These are phyloP conservation scores for Astropecten irregularis DNA, from an alignment of 53 echinoderm and acorn worm genomes.

Conservation along the genomic window DNA sequence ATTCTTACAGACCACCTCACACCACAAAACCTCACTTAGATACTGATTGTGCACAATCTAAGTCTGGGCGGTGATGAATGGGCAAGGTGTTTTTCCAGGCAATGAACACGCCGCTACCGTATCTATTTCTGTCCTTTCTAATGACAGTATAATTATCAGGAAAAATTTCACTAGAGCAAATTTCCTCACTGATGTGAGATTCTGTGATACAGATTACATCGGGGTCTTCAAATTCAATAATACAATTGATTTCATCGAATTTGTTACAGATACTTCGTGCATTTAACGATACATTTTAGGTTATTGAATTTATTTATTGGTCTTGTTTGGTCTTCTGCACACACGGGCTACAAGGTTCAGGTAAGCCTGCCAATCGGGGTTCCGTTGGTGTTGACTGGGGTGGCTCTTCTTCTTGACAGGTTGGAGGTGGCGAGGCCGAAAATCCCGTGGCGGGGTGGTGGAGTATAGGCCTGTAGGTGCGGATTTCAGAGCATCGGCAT, in stretches of 20 bases:
- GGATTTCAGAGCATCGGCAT: too few species aligned
- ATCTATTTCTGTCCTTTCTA: background rate
- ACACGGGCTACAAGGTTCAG: too few species aligned
- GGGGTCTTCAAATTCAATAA: background rate
- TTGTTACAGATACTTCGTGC: background rate
- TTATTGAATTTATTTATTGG: background rate
- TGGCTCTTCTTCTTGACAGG: too few species aligned
- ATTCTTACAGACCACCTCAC: background rate
- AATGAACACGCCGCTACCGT: background rate
- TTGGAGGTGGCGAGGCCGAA: too few species aligned
- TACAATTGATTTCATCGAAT: background rate
- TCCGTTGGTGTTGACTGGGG: too few species aligned
- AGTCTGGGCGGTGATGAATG: background rate
- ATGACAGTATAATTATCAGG: background rate
- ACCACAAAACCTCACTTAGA: background rate
- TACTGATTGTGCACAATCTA: background rate
- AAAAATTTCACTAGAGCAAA: background rate
- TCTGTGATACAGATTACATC: background rate
- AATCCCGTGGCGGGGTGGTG: too few species aligned
- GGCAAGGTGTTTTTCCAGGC: background rate
- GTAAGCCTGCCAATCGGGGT: too few species aligned
- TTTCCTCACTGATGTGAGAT: background rate
- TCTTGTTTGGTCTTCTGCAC: too few species aligned
- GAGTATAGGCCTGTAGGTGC: too few species aligned
- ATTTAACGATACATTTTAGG: background rate